A percentile compares a stretch with the other conserved stretches of the same genome.
Conservation (phyloP, 2,113 vertebrate species). For the Pelecanoides urinatrix region DNA sequence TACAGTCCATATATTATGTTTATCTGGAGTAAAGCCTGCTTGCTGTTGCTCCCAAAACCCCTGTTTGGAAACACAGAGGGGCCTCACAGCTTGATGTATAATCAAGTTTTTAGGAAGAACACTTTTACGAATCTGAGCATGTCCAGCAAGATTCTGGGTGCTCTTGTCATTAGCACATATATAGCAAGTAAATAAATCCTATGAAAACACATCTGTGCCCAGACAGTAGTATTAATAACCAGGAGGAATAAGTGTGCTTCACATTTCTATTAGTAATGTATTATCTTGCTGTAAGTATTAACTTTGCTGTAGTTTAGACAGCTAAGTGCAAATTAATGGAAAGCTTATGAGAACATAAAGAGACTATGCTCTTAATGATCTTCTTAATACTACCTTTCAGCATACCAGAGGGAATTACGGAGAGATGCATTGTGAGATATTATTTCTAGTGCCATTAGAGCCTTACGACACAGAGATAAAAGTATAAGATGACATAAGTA, state of each 20-base stretch:
- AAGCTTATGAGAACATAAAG: conserved; percentile 38
- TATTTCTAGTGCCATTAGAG: conserved; percentile 29
- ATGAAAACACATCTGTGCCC: background rate
- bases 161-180: background rate
- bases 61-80: background rate
- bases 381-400: conserved; percentile 52
- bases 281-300: conserved; percentile 68
- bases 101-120: background rate
- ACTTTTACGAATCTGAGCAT: background rate
- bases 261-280: conserved; percentile 47
- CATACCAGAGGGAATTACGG: conserved; percentile 34
- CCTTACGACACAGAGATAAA: background rate
- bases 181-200: background rate
- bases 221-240: background rate
- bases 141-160: background rate
- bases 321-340: conserved; percentile 62
- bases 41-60: background rate
- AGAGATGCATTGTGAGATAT: background rate
- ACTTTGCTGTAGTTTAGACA: conserved; percentile 47
- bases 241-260: conserved; percentile 23
- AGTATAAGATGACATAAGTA: background rate
- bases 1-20: background rate
- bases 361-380: conserved; percentile 50
- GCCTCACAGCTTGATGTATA: background rate
- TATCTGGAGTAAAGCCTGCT: background rate